phyloP scores from a whole-genome alignment of 64 coral and sea anemone species.

The Pocillopora verrucosa region DNA sequence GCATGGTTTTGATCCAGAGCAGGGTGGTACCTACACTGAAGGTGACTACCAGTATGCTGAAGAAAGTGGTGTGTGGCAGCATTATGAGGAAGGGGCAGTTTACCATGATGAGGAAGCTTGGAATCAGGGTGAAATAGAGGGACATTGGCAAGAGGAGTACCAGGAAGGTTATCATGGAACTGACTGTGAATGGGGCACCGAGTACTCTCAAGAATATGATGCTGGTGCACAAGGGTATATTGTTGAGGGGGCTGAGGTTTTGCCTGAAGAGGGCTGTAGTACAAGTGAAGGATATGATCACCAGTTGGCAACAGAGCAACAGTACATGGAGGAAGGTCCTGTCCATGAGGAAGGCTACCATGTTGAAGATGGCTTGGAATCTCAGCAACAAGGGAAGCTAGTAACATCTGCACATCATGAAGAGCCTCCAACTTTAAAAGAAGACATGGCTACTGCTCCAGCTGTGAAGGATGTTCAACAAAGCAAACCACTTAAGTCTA shows the following conservation, averaged over 20 bases:
- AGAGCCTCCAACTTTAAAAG: neutral
- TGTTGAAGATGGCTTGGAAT: neutral
- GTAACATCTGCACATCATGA: neutral
- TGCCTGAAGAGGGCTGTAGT: slow-evolving; percentile 1
- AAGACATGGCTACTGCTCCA: neutral
- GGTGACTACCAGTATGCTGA: slow-evolving; percentile 22
- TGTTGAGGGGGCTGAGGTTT: neutral
- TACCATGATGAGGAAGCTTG: slow-evolving; percentile 12
- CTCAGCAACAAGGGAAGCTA: neutral
- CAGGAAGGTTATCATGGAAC: slow-evolving; percentile 21
- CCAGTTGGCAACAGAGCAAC: neutral
- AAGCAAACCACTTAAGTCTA: slow-evolving; percentile 53
- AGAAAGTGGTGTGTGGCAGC: slow-evolving; percentile 18
- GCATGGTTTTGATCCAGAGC: neutral
- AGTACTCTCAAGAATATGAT: slow-evolving; percentile 31
- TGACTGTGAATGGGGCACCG: neutral
- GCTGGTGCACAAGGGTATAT: slow-evolving; percentile 15
- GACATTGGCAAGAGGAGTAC: slow-evolving; percentile 13
- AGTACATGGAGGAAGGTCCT: neutral
- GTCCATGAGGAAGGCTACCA: neutral
- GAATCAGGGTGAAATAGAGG: slow-evolving; percentile 16
- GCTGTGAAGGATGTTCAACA: neutral
- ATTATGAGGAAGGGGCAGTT: slow-evolving; percentile 13
- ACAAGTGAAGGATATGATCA: slow-evolving; percentile 21
- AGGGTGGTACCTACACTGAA: neutral